Evolutionary conservation across 1,140 invertebrate species (phyloP).

Genomic region (Ceratina japonica): DNA sequence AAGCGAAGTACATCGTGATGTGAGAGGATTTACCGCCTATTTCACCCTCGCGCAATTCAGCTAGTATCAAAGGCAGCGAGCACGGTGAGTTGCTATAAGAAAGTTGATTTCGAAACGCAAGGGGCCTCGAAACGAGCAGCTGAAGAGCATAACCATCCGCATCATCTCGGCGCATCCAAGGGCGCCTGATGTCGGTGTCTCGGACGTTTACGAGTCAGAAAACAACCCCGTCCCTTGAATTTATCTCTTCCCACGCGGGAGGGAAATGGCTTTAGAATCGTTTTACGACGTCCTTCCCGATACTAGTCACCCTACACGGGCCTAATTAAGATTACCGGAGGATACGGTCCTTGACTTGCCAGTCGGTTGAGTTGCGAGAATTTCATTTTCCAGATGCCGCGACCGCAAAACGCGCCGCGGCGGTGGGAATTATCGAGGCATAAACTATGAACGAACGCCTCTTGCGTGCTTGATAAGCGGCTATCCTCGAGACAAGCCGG

Average conservation of each 20-base stretch:
- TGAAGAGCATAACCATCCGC: constrained; percentile 2
- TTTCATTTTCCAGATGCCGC: constrained; percentile 52
- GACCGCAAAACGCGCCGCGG: constrained; percentile 25
- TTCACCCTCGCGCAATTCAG: too few species aligned
- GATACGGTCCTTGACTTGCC: constrained; percentile 19
- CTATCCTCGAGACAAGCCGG: constrained; percentile 27
- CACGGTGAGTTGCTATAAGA: too few species aligned
- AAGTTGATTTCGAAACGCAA: not conserved
- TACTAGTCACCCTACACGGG: constrained; percentile 20
- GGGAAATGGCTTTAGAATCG: constrained; percentile 46
- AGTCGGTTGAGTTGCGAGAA: constrained; percentile 40
- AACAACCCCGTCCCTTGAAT: constrained; percentile 45
- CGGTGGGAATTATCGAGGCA: constrained; percentile 40
- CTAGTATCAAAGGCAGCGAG: too few species aligned
- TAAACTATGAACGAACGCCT: not conserved
- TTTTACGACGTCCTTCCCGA: constrained; percentile 45
- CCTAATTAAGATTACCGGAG: constrained; percentile 54
- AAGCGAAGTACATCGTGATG: too few species aligned
- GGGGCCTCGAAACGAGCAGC: not conserved
- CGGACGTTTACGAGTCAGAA: constrained; percentile 44
- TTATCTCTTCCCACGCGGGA: not conserved
- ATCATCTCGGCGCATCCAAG: not conserved
- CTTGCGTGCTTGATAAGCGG: constrained; percentile 6
- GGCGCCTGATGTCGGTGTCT: not conserved
- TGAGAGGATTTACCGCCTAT: too few species aligned